These are phyloP conservation scores for Hafferia zeledoni DNA, from an alignment of 2,797 vertebrate species.

Conservation along the genomic window DNA sequence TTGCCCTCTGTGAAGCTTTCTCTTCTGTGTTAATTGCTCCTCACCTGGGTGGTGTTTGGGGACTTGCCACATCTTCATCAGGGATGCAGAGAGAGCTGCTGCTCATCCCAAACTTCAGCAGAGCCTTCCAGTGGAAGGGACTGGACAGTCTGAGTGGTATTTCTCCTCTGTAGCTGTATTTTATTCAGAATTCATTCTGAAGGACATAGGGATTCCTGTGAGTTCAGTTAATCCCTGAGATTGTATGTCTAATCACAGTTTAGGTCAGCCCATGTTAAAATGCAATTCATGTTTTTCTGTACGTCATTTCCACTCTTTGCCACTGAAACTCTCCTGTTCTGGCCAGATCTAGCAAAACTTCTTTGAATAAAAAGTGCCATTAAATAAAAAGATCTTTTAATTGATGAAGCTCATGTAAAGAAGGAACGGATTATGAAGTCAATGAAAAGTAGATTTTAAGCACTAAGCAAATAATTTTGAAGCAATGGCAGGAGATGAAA, in stretches of 20 bases:
- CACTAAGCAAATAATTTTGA: not conserved
- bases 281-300: not conserved
- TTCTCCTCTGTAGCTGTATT: not conserved
- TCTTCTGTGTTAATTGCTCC: not conserved
- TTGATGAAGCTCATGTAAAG: not conserved
- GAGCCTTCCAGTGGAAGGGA: not conserved
- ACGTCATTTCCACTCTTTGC: not conserved
- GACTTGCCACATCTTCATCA: not conserved
- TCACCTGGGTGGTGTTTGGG: not conserved
- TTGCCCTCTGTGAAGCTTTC: not conserved
- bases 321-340: not conserved
- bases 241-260: conserved; percentile 3
- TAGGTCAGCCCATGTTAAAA: not conserved
- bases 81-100: not conserved
- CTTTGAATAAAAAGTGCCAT: not conserved
- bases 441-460: not conserved
- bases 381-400: not conserved
- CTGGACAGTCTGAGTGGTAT: not conserved
- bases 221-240: not conserved
- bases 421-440: not conserved
- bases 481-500: not conserved
- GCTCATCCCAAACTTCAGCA: not conserved
- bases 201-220: not conserved
- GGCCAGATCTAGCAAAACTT: not conserved
- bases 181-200: not conserved